phyloP scores from a whole-genome alignment of 2,888 invertebrate species.

The Harpagoxenus sublaevis region DNA sequence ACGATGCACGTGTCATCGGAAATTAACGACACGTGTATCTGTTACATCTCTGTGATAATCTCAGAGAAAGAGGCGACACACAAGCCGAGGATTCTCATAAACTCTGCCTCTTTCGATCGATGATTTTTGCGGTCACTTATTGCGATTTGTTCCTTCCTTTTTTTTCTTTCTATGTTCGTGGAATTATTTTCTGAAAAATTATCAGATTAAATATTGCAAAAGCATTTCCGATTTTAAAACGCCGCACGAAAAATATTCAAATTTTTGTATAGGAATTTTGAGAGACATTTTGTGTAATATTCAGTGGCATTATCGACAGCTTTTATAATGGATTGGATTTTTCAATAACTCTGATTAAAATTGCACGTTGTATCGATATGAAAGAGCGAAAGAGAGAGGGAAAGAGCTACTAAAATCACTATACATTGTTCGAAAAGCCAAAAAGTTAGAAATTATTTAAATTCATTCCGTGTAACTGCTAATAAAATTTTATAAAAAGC shows the following conservation, averaged over 20 bases:
- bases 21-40: conserved; percentile 77
- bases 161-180: neutral
- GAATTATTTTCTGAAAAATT: neutral
- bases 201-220: neutral
- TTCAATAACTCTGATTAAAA: conserved; percentile 29
- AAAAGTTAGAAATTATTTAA: conserved; percentile 18
- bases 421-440: neutral
- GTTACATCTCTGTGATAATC: conserved; percentile 67
- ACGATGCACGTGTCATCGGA: conserved; percentile 6
- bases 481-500: conserved; percentile 17
- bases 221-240: neutral
- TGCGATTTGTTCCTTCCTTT: neutral
- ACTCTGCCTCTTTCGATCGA: conserved; percentile 3
- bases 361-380: neutral
- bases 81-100: conserved; percentile 67
- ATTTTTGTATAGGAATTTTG: neutral
- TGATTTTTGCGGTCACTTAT: conserved; percentile 7
- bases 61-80: conserved; percentile 67
- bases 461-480: neutral
- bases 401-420: conserved; percentile 6
- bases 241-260: neutral
- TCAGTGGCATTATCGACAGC: conserved; percentile 12
- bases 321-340: conserved; percentile 6
- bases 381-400: neutral
- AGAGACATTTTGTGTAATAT: conserved; percentile 4